phyloP scores from a whole-genome alignment of 2,797 vertebrate species.

The Chlorospingus flavigularis region DNA sequence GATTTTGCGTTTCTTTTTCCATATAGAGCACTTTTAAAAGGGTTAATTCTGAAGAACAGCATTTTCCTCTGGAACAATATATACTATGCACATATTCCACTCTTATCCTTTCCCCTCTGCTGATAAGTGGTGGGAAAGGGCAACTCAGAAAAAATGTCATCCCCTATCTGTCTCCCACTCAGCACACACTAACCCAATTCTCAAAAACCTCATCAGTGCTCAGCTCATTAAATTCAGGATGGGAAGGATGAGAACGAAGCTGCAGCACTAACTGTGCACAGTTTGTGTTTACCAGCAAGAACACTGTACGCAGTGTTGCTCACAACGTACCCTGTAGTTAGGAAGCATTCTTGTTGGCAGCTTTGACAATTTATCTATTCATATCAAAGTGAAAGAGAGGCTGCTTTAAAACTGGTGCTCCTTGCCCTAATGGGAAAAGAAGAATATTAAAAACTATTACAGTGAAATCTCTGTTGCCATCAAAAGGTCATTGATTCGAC shows the following conservation, averaged over 20 bases:
- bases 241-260: slow-evolving; percentile 61
- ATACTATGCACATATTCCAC: slow-evolving; percentile 8
- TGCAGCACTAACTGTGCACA: slow-evolving; percentile 31
- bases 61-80: slow-evolving; percentile 59
- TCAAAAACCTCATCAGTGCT: slow-evolving; percentile 49
- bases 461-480: slow-evolving; percentile 59
- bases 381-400: slow-evolving; percentile 58
- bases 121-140: slow-evolving; percentile 73
- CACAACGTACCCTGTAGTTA: slow-evolving; percentile 41
- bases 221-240: slow-evolving; percentile 66
- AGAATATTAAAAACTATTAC: slow-evolving; percentile 55
- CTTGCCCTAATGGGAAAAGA: slow-evolving; percentile 52
- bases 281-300: slow-evolving; percentile 69
- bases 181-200: slow-evolving; percentile 58
- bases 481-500: slow-evolving; percentile 51
- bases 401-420: slow-evolving; percentile 60
- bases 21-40: neutral
- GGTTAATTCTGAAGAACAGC: neutral
- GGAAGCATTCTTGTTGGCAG: slow-evolving; percentile 60
- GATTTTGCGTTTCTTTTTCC: neutral
- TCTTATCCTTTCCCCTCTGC: slow-evolving; percentile 9
- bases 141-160: slow-evolving; percentile 64
- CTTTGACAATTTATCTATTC: slow-evolving; percentile 76
- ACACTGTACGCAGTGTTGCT: slow-evolving; percentile 69
- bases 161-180: slow-evolving; percentile 57